These are phyloP conservation scores for Seriola rivoliana DNA, from an alignment of 2,113 vertebrate genomes.

Conservation along the genomic window DNA sequence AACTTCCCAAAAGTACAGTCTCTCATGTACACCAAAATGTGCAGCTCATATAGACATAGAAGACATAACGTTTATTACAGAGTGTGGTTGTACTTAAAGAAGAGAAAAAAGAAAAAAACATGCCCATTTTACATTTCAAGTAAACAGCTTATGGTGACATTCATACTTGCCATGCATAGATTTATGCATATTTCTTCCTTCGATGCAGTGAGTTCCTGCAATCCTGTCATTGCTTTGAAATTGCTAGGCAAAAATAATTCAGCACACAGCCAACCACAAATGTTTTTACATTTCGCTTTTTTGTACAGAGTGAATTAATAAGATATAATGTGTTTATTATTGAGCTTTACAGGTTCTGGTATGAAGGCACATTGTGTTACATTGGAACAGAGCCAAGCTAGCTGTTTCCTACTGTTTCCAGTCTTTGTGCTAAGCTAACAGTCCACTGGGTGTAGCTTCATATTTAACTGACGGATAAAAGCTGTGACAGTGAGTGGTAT, in stretches of 20 bases:
- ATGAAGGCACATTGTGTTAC: background rate
- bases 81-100: background rate
- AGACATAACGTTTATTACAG: background rate
- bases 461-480: background rate
- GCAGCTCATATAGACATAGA: background rate
- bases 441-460: background rate
- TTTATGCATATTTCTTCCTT: background rate
- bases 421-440: background rate
- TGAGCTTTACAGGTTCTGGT: background rate
- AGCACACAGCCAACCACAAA: background rate
- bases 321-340: background rate
- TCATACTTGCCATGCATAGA: background rate
- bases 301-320: background rate
- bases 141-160: too few relatives aligned
- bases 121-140: background rate
- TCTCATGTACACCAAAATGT: background rate
- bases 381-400: background rate
- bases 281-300: background rate
- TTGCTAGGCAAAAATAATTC: background rate
- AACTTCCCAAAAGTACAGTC: background rate
- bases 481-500: background rate
- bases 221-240: background rate
- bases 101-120: background rate
- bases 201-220: background rate
- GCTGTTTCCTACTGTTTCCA: background rate